A percentile compares a stretch with the other conserved stretches of the same genome.
Evolutionary conservation across 2,113 vertebrate species (phyloP).

Genomic region (Pao palembangensis): DNA sequence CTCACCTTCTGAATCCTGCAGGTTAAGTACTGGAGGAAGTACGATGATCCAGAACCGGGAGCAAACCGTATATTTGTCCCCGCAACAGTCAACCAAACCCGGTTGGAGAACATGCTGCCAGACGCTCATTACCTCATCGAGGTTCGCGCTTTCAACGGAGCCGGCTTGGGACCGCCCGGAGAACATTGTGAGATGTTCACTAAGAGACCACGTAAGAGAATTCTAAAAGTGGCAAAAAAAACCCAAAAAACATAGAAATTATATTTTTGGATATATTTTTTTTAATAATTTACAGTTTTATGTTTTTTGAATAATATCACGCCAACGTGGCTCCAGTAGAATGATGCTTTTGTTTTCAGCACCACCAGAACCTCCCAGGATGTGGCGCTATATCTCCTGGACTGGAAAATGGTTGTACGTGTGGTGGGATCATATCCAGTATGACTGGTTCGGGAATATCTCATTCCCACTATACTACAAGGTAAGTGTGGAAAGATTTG

Average conservation of each 20-base stretch:
- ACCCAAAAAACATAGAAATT: too few species aligned
- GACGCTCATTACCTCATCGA: constrained; percentile 92
- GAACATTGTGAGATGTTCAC: constrained; percentile 83
- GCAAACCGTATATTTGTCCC: constrained; percentile 86
- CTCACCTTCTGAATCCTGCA: constrained; percentile 39
- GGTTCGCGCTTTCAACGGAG: constrained; percentile 90
- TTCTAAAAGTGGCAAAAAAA: background rate
- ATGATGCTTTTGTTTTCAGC: constrained; percentile 68
- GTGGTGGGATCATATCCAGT: constrained; percentile 92
- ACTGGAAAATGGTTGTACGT: constrained; percentile 87
- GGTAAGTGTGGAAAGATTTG: constrained; percentile 32
- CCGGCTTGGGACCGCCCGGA: constrained; percentile 89
- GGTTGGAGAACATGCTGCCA: constrained; percentile 89
- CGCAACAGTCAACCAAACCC: constrained; percentile 81
- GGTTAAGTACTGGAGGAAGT: constrained; percentile 93
- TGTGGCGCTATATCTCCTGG: constrained; percentile 82
- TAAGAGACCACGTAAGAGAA: constrained; percentile 88
- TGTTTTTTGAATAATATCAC: background rate
- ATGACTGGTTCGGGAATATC: constrained; percentile 77
- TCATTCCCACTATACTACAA: constrained; percentile 74
- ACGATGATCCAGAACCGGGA: constrained; percentile 89
- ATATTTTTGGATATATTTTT: too few species aligned
- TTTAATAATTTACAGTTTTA: too few species aligned
- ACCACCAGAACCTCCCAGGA: constrained; percentile 85
- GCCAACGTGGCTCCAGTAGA: too few species aligned